Evolutionary conservation across 2,113 vertebrate species (phyloP).

Genomic region (Prinia subflava): DNA sequence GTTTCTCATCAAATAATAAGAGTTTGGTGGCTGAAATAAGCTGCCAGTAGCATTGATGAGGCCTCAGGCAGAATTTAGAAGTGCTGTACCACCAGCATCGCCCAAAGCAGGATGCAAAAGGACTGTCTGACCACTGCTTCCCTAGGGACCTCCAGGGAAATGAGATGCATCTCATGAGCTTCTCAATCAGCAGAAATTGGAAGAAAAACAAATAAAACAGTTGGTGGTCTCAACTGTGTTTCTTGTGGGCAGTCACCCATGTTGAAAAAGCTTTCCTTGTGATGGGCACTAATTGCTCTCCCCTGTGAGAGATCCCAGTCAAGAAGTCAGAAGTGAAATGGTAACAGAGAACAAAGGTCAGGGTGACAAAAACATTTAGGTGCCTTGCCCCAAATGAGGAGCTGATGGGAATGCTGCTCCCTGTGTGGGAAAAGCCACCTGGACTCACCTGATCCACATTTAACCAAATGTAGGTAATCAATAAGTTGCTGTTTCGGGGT

Average conservation of each 20-base stretch:
- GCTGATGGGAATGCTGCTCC: not conserved
- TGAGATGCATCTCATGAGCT: constrained; percentile 20
- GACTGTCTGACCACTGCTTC: not conserved
- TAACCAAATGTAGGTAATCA: not conserved
- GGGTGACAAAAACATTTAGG: not conserved
- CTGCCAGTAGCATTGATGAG: not conserved
- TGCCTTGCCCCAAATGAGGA: not conserved
- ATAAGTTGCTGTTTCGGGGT: not conserved
- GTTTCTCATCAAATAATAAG: not conserved
- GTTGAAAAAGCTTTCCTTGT: constrained; percentile 23
- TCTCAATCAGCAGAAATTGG: constrained; percentile 43
- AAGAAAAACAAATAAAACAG: constrained; percentile 54
- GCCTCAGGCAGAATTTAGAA: not conserved
- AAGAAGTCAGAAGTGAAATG: not conserved
- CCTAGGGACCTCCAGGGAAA: not conserved
- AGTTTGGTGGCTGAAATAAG: not conserved
- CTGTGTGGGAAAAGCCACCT: accelerated
- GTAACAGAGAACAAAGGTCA: not conserved
- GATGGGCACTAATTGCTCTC: constrained; percentile 20
- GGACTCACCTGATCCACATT: not conserved
- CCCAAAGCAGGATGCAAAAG: not conserved
- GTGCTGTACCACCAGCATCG: not conserved
- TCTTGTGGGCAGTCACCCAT: constrained; percentile 24
- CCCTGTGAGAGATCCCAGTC: not conserved
- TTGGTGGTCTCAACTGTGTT: constrained; percentile 33